Percentiles rank a stretch among this genome's conserved stretches.
These are phyloP conservation scores for Drosophila cardini DNA, from an alignment of 1,140 invertebrate genomes.

Conservation along the genomic window DNA sequence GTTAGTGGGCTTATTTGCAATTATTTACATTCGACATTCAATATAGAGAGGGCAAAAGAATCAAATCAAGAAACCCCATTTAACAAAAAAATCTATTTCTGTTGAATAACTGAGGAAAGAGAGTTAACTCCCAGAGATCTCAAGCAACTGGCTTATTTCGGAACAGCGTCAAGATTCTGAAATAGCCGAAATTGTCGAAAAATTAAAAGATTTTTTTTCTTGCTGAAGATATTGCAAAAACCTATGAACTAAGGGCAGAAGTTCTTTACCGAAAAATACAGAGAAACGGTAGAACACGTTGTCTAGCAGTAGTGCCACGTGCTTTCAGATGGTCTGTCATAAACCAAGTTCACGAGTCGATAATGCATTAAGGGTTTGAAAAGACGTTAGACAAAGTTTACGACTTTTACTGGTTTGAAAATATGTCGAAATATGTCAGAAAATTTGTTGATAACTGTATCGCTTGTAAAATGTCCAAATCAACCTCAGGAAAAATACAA, in stretches of 20 bases:
- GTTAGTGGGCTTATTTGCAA: conserved; percentile 38
- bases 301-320: background rate
- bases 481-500: background rate
- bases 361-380: background rate
- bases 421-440: no score
- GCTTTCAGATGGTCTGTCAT: background rate
- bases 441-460: conserved; percentile 3
- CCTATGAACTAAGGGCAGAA: conserved; percentile 11
- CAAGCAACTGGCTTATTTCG: conserved; percentile 39
- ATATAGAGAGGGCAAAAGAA: conserved; percentile 28
- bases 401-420: no score
- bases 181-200: conserved; percentile 4
- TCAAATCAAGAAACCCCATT: no score
- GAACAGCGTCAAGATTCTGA: conserved; percentile 27
- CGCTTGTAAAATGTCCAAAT: background rate
- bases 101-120: no score
- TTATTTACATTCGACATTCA: conserved; percentile 39
- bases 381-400: background rate
- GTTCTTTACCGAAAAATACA: background rate
- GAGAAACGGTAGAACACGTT: no score
- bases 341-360: background rate
- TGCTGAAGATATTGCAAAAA: conserved; percentile 17
- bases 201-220: conserved; percentile 21
- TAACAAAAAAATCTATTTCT: no score
- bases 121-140: conserved; percentile 41